These are phyloP conservation scores for Trachymyrmex cornetzi DNA, from an alignment of 1,140 invertebrate genomes.

Conservation along the genomic window DNA sequence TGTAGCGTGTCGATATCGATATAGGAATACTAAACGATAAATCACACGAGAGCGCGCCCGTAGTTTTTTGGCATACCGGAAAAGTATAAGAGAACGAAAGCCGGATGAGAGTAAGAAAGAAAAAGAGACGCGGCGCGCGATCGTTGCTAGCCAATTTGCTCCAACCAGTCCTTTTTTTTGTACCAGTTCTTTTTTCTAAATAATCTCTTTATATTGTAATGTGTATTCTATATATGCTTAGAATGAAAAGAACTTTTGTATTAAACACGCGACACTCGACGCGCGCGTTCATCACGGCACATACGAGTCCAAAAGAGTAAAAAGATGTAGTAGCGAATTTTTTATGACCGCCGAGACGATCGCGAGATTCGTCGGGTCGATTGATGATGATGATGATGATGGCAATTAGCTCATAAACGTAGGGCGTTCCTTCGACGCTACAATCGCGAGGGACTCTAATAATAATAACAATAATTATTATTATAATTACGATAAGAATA, in stretches of 20 bases:
- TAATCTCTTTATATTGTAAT: slow-evolving; percentile 78
- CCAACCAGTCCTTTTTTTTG: slow-evolving; percentile 81
- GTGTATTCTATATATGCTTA: slow-evolving; percentile 73
- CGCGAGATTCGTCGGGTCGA: slow-evolving; percentile 45
- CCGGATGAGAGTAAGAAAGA: neutral
- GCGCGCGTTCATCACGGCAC: slow-evolving; percentile 66
- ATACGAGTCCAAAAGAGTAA: slow-evolving; percentile 33
- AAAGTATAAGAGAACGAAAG: slow-evolving; percentile 1
- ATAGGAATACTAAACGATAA: slow-evolving; percentile 73
- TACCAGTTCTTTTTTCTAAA: slow-evolving; percentile 85
- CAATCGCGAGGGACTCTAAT: slow-evolving; percentile 48
- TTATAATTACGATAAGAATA: slow-evolving; percentile 29
- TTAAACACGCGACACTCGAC: slow-evolving; percentile 67
- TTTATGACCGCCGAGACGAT: slow-evolving; percentile 48
- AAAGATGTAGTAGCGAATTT: slow-evolving; percentile 52
- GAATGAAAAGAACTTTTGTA: slow-evolving; percentile 67
- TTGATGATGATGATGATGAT: slow-evolving; percentile 40
- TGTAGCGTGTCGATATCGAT: slow-evolving; percentile 78
- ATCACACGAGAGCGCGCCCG: slow-evolving; percentile 70
- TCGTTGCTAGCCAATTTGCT: slow-evolving; percentile 84
- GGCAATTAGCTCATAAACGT: slow-evolving; percentile 57
- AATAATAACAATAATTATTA: slow-evolving; percentile 52
- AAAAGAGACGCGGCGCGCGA: slow-evolving; percentile 63
- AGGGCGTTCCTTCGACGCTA: slow-evolving; percentile 50
- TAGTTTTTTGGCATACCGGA: neutral